Conservation (phyloP, 2,888 invertebrate genomes). For the Eudasyphora cyanicolor region DNA sequence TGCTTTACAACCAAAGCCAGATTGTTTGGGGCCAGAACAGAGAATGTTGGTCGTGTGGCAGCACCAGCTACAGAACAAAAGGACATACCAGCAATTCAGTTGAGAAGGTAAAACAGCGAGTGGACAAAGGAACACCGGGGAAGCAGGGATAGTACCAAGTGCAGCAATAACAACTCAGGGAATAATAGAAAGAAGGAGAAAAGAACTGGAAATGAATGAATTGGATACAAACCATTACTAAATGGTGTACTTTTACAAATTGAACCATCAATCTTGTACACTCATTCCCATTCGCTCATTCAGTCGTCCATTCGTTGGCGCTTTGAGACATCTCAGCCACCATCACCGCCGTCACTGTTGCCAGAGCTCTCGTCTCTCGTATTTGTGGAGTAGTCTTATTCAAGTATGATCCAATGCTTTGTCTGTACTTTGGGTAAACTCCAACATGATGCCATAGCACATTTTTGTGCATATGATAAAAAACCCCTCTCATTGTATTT, state of each 20-base stretch:
- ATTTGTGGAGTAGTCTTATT: background rate
- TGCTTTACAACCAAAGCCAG: constrained; percentile 34
- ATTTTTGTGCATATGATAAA: constrained; percentile 28
- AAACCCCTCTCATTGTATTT: background rate
- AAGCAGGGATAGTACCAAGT: background rate
- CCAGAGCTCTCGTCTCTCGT: background rate
- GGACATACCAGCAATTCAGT: constrained; percentile 7
- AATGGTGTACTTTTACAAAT: constrained; percentile 59
- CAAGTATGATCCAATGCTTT: constrained; percentile 8
- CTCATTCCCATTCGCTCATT: constrained; percentile 22
- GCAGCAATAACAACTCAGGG: background rate
- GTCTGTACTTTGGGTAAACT: background rate
- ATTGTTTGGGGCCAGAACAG: constrained; percentile 7
- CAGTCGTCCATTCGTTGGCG: background rate
- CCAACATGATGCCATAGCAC: constrained; percentile 2
- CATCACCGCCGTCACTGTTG: background rate
- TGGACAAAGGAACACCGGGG: background rate
- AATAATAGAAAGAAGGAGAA: background rate
- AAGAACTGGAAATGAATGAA: constrained; percentile 23
- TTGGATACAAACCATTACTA: constrained; percentile 56
- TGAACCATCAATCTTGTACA: constrained; percentile 56
- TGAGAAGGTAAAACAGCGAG: background rate
- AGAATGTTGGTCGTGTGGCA: background rate
- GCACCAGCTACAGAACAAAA: background rate
- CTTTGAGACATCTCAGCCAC: background rate